Percentiles rank a stretch among this genome's conserved stretches.
Conservation (phyloP, 2,888 invertebrate genomes). For the Carpatolechia fugitivella region DNA sequence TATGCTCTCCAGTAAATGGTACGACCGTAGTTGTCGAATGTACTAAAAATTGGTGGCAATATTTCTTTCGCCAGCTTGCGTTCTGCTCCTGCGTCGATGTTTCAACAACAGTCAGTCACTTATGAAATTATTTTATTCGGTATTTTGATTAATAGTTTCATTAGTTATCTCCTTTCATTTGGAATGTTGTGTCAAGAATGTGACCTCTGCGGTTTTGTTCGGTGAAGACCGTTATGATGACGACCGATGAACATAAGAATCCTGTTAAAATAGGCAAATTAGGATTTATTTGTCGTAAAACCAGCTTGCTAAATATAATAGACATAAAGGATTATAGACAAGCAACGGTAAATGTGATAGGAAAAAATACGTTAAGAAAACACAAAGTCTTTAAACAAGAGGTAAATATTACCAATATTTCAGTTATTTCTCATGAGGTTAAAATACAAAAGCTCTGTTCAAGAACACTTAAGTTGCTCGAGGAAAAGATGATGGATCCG, state of each 20-base stretch:
- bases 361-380: too few relatives aligned
- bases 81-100: slow-evolving; percentile 1
- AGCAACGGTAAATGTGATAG: too few relatives aligned
- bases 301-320: too few relatives aligned
- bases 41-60: slow-evolving; percentile 6
- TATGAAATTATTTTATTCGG: background rate
- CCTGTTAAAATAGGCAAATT: background rate
- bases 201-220: slow-evolving; percentile 17
- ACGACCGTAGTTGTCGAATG: background rate
- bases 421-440: too few relatives aligned
- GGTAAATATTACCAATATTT: too few relatives aligned
- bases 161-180: slow-evolving; percentile 7
- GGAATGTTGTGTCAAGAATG: slow-evolving; percentile 15
- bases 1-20: background rate
- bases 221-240: slow-evolving; percentile 9
- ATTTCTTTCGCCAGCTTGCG: slow-evolving; percentile 7
- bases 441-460: too few relatives aligned
- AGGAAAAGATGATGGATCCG: background rate
- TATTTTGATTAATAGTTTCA: background rate
- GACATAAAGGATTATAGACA: too few relatives aligned
- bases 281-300: too few relatives aligned
- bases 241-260: background rate
- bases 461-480: too few relatives aligned
- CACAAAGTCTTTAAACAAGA: too few relatives aligned
- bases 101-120: background rate